A percentile compares a stretch with the other conserved stretches of the same genome.
Conservation (phyloP, 2,113 vertebrate species). For the Lagopus muta region DNA sequence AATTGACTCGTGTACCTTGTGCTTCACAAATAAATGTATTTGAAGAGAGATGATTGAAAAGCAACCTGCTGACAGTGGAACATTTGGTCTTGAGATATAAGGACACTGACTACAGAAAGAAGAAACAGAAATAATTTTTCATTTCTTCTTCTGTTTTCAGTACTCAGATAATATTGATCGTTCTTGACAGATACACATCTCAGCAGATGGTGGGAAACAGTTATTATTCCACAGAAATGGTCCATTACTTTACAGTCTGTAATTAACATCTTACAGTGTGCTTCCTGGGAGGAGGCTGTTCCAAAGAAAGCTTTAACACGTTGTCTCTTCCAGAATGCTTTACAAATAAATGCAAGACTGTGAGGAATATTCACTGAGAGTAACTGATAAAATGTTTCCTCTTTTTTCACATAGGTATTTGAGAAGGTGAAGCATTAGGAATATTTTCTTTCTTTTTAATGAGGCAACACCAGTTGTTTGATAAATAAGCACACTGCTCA, state of each 20-base stretch:
- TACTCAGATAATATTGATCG: not conserved
- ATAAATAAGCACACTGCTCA: not conserved
- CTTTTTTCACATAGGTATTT: not conserved
- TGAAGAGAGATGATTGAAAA: not conserved
- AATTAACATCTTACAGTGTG: not conserved
- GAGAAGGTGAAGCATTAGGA: not conserved
- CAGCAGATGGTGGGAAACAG: not conserved
- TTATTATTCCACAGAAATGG: not conserved
- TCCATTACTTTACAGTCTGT: not conserved
- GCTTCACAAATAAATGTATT: not conserved
- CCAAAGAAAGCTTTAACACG: not conserved
- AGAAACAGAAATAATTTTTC: not conserved
- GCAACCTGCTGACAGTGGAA: not conserved
- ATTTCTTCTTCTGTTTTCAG: not conserved
- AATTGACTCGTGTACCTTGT: not conserved
- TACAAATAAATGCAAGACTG: not conserved
- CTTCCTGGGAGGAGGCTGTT: not conserved
- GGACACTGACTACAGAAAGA: not conserved
- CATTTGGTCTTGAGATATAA: not conserved
- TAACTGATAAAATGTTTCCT: not conserved
- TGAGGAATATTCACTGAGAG: not conserved
- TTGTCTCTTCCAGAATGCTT: not conserved
- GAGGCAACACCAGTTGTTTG: not conserved
- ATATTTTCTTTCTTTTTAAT: not conserved
- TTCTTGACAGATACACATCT: not conserved